These are phyloP conservation scores for Neria commutata DNA, from an alignment of 2,888 invertebrate genomes.

Conservation along the genomic window DNA sequence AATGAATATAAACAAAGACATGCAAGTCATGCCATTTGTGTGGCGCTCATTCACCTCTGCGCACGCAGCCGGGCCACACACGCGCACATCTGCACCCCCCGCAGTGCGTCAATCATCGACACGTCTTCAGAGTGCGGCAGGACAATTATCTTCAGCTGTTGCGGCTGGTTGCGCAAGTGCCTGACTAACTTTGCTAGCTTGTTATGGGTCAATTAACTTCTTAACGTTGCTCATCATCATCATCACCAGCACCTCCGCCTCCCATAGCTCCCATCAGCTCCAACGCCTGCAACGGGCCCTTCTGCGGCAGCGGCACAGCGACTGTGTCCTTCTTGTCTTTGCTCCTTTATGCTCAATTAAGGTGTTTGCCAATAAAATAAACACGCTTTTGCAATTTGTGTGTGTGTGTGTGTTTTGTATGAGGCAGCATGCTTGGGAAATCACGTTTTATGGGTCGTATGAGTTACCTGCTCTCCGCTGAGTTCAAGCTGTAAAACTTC, in stretches of 20 bases:
- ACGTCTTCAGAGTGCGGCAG: not conserved
- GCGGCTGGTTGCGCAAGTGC: conserved; percentile 2
- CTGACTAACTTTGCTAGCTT: not conserved
- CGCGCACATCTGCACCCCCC: not conserved
- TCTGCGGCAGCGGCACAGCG: no score
- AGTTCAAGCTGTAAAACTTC: no score
- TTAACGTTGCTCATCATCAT: not conserved
- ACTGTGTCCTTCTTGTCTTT: no score
- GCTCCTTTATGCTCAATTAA: not conserved
- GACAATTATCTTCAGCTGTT: conserved; percentile 11
- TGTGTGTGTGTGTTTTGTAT: not conserved
- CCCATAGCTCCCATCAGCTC: no score
- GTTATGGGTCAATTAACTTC: not conserved
- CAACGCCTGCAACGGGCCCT: no score
- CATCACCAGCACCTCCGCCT: not conserved
- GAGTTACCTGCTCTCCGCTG: no score
- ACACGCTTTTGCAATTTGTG: not conserved
- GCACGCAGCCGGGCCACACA: not conserved
- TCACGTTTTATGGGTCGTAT: not conserved
- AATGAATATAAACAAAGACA: conserved; percentile 35
- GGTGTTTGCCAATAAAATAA: conserved; percentile 2
- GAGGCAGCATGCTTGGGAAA: not conserved
- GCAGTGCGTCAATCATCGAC: not conserved
- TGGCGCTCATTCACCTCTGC: not conserved
- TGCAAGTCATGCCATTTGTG: conserved; percentile 37